Percentiles rank a stretch among this genome's conserved stretches.
phyloP scores from a whole-genome alignment of 2,888 invertebrate genomes.

The Ashinkailepas kermadecensis region DNA sequence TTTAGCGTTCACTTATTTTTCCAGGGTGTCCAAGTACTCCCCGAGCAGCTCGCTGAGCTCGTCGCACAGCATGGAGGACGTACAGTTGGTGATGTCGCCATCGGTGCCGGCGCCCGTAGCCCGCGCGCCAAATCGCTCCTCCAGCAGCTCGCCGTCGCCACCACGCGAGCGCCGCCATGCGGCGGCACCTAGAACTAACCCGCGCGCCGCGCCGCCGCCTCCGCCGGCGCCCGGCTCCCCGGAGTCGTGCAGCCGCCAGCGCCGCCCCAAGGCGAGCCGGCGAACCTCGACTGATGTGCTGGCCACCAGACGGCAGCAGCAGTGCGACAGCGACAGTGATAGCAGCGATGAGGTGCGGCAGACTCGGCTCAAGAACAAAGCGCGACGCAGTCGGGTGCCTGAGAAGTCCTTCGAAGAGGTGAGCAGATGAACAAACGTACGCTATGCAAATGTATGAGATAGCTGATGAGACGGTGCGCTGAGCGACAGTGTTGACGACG shows the following conservation, averaged over 20 bases:
- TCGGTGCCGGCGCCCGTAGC: background rate
- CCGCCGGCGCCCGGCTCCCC: background rate
- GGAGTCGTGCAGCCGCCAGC: conserved; percentile 1
- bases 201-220: conserved; percentile 9
- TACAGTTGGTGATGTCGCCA: conserved; percentile 23
- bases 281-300: conserved; percentile 13
- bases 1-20: too few species aligned
- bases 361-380: background rate
- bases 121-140: conserved; percentile 6
- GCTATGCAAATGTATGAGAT: too few species aligned
- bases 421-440: too few species aligned
- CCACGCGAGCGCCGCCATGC: conserved; percentile 19
- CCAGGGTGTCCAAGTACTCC: background rate
- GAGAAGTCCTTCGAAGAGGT: conserved; percentile 21
- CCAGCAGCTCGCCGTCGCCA: conserved; percentile 21
- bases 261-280: conserved; percentile 17
- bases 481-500: too few species aligned
- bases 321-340: conserved; percentile 10
- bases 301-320: conserved; percentile 21
- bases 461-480: too few species aligned
- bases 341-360: conserved; percentile 8
- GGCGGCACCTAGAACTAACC: background rate
- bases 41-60: conserved; percentile 34
- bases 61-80: conserved; percentile 33
- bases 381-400: background rate